Conservation (phyloP, 2,888 invertebrate genomes). For the Thereva unica region DNA sequence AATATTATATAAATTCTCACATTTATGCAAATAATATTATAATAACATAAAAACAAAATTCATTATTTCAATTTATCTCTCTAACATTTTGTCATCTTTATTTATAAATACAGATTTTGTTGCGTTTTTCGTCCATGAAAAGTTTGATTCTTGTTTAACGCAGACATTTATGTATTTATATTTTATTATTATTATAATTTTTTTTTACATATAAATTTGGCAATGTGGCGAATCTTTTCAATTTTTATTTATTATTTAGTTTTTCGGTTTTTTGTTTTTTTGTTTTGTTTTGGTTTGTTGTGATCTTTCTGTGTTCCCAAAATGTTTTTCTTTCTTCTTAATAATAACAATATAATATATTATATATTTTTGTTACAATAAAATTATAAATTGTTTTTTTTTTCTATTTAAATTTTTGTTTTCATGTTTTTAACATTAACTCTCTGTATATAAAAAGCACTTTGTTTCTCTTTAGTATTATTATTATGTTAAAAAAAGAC, state of each 20-base stretch:
- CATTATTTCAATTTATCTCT: constrained; percentile 1
- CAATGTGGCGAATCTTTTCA: constrained; percentile 13
- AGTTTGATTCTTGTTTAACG: no score
- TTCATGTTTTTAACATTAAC: background rate
- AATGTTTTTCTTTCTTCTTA: constrained; percentile 29
- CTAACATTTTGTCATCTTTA: constrained; percentile 7
- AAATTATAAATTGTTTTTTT: background rate
- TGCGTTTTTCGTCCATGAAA: no score
- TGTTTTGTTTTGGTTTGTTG: background rate
- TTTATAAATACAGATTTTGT: background rate
- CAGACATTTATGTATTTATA: no score
- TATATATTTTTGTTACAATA: constrained; percentile 24
- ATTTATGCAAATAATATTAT: constrained; percentile 33
- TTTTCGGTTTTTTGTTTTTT: background rate
- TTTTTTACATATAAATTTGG: constrained; percentile 19
- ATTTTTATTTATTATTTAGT: constrained; percentile 1
- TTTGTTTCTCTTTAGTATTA: constrained; percentile 24
- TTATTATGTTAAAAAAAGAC: no score
- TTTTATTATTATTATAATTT: no score
- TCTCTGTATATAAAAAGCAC: constrained; percentile 33
- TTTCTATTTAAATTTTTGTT: no score
- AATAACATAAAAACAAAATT: constrained; percentile 17
- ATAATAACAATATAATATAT: constrained; percentile 25
- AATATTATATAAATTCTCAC: constrained; percentile 23
- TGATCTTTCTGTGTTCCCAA: constrained; percentile 16